Evolutionary conservation across 2,113 vertebrate genomes (phyloP).

Genomic region (Turnix velox): DNA sequence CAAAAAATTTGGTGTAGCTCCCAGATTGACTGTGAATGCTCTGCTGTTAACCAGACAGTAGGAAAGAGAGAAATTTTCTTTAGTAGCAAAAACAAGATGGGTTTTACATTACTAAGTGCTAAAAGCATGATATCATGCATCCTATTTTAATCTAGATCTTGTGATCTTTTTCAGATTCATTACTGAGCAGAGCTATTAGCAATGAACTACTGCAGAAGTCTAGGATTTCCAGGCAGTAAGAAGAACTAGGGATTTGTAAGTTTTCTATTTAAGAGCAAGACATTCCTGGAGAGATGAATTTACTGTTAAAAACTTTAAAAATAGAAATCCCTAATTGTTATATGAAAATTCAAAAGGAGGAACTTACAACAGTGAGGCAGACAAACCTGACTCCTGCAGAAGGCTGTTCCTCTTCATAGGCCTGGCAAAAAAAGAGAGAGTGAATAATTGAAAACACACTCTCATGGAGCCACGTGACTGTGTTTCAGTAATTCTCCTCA

Average conservation of each 20-base stretch:
- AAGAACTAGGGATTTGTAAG: neutral
- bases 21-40: neutral
- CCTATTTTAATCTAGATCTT: neutral
- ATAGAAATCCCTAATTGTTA: neutral
- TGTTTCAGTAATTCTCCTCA: constrained; percentile 54
- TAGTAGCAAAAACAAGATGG: neutral
- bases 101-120: neutral
- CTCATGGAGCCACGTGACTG: constrained; percentile 29
- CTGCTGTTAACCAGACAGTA: neutral
- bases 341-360: constrained; percentile 42
- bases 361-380: constrained; percentile 57
- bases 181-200: neutral
- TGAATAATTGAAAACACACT: constrained; percentile 74
- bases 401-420: constrained; percentile 62
- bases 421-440: constrained; percentile 58
- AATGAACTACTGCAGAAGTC: neutral
- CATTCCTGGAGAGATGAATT: neutral
- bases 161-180: neutral
- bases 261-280: neutral
- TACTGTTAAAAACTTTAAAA: neutral
- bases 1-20: neutral
- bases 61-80: neutral
- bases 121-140: neutral
- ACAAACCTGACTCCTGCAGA: constrained; percentile 56
- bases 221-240: neutral